Percentiles rank a stretch among this genome's conserved stretches.
Conservation (phyloP, 1,140 invertebrate species). For the Mesaphorura yosii region DNA sequence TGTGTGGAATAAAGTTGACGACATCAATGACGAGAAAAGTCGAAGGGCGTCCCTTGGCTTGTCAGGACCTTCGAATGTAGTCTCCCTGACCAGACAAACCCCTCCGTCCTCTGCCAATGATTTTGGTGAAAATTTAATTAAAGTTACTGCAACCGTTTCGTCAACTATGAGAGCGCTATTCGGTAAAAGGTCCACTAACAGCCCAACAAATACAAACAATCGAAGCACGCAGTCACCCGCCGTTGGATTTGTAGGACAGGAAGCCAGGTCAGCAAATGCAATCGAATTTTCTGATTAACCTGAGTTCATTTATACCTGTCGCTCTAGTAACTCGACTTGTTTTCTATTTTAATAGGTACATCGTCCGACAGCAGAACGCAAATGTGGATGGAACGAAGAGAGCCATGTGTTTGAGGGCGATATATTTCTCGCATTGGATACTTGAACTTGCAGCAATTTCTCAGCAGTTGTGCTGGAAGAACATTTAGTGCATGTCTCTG, state of each 20-base stretch:
- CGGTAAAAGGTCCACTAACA: not conserved
- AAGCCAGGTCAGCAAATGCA: too few relatives aligned
- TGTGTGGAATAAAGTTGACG: slow-evolving; percentile 7
- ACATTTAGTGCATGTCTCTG: too few relatives aligned
- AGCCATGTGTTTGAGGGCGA: slow-evolving; percentile 7
- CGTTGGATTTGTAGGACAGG: too few relatives aligned
- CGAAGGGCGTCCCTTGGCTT: not conserved
- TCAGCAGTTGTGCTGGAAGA: slow-evolving; percentile 24
- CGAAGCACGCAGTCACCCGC: too few relatives aligned
- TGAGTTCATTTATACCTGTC: not conserved
- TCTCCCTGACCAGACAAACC: slow-evolving; percentile 11
- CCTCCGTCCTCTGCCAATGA: slow-evolving; percentile 9
- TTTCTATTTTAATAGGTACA: too few relatives aligned
- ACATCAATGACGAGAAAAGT: not conserved
- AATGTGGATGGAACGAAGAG: too few relatives aligned
- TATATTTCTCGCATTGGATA: slow-evolving; percentile 25
- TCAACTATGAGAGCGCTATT: not conserved
- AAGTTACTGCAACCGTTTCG: slow-evolving; percentile 1
- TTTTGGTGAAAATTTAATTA: not conserved
- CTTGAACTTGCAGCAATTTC: slow-evolving; percentile 24
- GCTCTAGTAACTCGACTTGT: not conserved
- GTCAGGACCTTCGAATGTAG: not conserved
- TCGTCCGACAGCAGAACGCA: too few relatives aligned
- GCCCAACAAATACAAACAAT: too few relatives aligned
- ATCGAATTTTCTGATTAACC: too few relatives aligned